Evolutionary conservation across 2,888 invertebrate genomes (phyloP).

Genomic region (Thalpophila matura): DNA sequence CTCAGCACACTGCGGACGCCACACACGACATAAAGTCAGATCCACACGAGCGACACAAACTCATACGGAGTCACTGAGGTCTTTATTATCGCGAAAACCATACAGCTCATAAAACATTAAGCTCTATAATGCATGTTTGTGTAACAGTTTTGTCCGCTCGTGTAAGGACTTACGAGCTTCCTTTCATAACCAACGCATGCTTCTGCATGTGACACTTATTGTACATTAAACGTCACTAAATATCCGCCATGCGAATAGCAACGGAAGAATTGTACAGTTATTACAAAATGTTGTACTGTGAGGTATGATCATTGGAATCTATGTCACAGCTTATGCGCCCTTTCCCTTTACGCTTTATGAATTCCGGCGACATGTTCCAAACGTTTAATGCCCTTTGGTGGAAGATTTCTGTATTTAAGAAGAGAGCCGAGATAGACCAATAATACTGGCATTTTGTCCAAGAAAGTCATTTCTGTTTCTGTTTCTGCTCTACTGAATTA

Average conservation of each 20-base stretch:
- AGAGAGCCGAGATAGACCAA: background rate
- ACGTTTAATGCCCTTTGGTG: background rate
- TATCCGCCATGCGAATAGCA: slow-evolving; percentile 11
- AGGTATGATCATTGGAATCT: slow-evolving; percentile 53
- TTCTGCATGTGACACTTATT: slow-evolving; percentile 31
- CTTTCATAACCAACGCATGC: background rate
- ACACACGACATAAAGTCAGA: slow-evolving; percentile 1
- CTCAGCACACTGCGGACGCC: slow-evolving; percentile 19
- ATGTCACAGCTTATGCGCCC: slow-evolving; percentile 48
- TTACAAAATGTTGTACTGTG: slow-evolving; percentile 40
- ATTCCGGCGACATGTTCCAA: slow-evolving; percentile 38
- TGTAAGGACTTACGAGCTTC: slow-evolving; percentile 1
- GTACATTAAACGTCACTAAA: slow-evolving; percentile 2
- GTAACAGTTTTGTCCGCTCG: background rate
- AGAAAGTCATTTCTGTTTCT: too few species aligned
- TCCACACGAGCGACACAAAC: background rate
- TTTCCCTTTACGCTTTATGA: slow-evolving; percentile 53
- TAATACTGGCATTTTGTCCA: too few species aligned
- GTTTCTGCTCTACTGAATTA: too few species aligned
- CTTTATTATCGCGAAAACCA: background rate
- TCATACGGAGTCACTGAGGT: background rate
- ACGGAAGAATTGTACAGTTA: slow-evolving; percentile 32
- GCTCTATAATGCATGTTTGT: too few species aligned
- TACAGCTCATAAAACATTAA: too few species aligned
- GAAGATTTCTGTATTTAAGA: background rate